A percentile compares a stretch with the other conserved stretches of the same genome.
phyloP scores from a whole-genome alignment of 2,113 vertebrate species.

The Talpa occidentalis region DNA sequence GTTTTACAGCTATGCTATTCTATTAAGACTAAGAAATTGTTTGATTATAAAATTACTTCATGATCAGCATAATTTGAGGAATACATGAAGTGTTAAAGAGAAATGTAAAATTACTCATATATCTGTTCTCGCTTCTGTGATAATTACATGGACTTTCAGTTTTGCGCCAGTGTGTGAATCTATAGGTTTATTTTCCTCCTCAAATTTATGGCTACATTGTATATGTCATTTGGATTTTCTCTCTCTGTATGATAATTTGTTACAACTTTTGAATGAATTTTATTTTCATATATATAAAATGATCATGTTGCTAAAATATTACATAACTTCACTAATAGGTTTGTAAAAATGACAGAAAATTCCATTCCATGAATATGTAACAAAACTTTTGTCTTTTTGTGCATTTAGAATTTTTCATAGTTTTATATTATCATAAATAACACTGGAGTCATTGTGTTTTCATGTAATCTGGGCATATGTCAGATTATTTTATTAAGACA shows the following conservation, averaged over 20 bases:
- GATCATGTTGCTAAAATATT: neutral
- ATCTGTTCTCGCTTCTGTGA: neutral
- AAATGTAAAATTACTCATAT: neutral
- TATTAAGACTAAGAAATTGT: neutral
- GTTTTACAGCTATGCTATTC: neutral
- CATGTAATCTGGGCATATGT: neutral
- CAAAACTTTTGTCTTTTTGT: neutral
- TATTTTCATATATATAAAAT: slow-evolving; percentile 16
- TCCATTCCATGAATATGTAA: neutral
- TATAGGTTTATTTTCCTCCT: neutral
- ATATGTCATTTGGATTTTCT: neutral
- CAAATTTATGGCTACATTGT: neutral
- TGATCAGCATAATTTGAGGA: neutral
- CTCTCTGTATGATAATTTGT: neutral
- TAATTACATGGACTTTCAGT: neutral
- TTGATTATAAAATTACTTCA: neutral
- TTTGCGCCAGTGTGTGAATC: neutral
- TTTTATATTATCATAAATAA: neutral
- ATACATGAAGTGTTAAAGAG: neutral
- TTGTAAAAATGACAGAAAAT: neutral
- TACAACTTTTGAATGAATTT: neutral
- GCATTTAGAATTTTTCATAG: neutral
- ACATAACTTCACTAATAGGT: neutral
- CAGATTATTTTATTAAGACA: neutral
- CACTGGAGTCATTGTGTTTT: neutral